Conservation (phyloP, 2,888 invertebrate genomes). For the Ctenicera cuprea region DNA sequence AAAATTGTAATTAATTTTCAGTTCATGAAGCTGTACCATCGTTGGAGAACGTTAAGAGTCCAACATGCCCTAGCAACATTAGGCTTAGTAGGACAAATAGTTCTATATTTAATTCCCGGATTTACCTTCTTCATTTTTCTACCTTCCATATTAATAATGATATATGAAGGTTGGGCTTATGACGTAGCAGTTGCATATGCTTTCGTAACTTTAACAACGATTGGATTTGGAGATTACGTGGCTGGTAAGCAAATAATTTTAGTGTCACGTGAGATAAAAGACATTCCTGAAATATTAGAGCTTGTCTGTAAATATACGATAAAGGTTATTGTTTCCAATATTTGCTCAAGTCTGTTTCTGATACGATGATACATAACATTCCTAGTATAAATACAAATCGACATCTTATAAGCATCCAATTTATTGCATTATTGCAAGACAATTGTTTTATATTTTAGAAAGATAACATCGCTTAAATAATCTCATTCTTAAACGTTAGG, state of each 20-base stretch:
- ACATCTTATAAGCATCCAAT: no score
- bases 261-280: background rate
- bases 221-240: constrained; percentile 95
- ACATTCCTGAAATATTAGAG: constrained; percentile 10
- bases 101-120: constrained; percentile 91
- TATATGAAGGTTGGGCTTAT: constrained; percentile 91
- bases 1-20: no score
- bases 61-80: constrained; percentile 81
- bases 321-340: constrained; percentile 14
- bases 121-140: constrained; percentile 90
- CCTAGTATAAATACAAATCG: background rate
- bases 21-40: constrained; percentile 86
- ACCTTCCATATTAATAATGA: constrained; percentile 88
- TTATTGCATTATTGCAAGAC: no score
- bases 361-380: background rate
- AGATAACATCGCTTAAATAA: background rate
- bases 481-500: background rate
- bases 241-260: constrained; percentile 77
- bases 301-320: constrained; percentile 22
- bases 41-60: constrained; percentile 84
- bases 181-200: constrained; percentile 90
- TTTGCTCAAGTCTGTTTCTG: background rate
- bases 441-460: background rate
- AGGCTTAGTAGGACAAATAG: constrained; percentile 86
- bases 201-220: constrained; percentile 90